phyloP scores from a whole-genome alignment of 2,888 invertebrate genomes.

The Drosophila merina region DNA sequence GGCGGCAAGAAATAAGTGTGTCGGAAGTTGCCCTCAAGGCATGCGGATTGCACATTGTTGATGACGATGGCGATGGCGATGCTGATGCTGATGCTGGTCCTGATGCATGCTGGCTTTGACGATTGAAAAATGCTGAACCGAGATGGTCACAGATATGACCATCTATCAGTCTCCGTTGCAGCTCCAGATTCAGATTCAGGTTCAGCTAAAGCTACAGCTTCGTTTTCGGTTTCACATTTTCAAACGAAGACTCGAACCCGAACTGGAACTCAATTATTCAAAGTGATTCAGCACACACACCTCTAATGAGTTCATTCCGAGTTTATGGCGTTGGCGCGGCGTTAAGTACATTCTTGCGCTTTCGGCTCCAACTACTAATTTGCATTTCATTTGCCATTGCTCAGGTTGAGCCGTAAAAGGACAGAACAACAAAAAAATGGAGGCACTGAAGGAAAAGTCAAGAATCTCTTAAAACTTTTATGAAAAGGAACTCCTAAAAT shows the following conservation, averaged over 20 bases:
- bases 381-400: constrained; percentile 65
- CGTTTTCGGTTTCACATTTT: neutral
- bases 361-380: constrained; percentile 51
- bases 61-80: constrained; percentile 20
- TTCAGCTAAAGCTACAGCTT: neutral
- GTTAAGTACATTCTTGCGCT: constrained; percentile 31
- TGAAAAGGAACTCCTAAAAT: no score
- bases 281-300: constrained; percentile 56
- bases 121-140: constrained; percentile 53
- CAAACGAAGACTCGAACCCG: constrained; percentile 7
- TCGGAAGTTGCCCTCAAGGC: constrained; percentile 70
- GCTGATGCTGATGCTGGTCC: constrained; percentile 20
- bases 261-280: constrained; percentile 61
- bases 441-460: constrained; percentile 7
- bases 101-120: constrained; percentile 56
- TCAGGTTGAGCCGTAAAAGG: constrained; percentile 38
- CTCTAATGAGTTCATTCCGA: constrained; percentile 65
- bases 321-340: constrained; percentile 54
- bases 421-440: constrained; percentile 25
- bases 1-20: constrained; percentile 62
- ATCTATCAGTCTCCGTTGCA: constrained; percentile 19
- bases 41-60: constrained; percentile 70
- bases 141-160: constrained; percentile 14
- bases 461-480: no score
- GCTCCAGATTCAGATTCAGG: neutral